Base-by-base conservation (phyloP, 2,797 vertebrate species). In the Todus mexicanus region DNA sequence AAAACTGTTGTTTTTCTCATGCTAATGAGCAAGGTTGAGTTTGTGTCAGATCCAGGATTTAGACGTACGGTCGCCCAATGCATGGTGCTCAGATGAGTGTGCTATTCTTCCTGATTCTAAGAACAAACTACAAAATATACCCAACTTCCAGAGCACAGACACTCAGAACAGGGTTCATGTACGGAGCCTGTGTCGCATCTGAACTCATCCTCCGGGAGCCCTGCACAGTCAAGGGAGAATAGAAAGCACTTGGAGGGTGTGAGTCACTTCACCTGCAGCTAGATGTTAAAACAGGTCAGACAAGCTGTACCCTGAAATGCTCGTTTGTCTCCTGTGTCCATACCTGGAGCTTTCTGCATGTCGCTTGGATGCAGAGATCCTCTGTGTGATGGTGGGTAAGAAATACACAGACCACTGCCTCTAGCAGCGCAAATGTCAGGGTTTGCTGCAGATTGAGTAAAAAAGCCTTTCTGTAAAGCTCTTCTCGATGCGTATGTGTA, bases 181-280 rank as follows among this genome's bases (percentile, higher is more conserved):
- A 11, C 2, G 7, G 86, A 93, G 66, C 47, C 25, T 8, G 20
- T 33, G 31, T 29, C 91, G 66, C 66, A 51, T 45, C 56, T 73
- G 74, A 91, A 60, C 64, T 86, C 72, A n/a, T 27, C 54, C 63
- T 72, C n/a, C 66, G 63, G 84, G 84, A 96, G 75, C 35, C 29
- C 70, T 42, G 72, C 29, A 68, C 38, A 64, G 70, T 1, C 0
- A 1, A 75, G 56, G 29, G 29, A 84, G 21, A 47, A 43, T 68
- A 78, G 78, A 80, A 91, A 45, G 77, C 45, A 40, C 82, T 81
- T 25, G 73, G 82, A 72, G 60, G 40, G 20, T 51, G 65, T 94
- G 95, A 96, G 84, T 94, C 89, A 93, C 88, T 72, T 56, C 84
- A 94, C 95, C 94, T 91, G 92, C 91, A 96, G 91, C 51, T 75